Base-by-base conservation (phyloP, 23 tunicate genomes). In the Phallusia fumigata region DNA sequence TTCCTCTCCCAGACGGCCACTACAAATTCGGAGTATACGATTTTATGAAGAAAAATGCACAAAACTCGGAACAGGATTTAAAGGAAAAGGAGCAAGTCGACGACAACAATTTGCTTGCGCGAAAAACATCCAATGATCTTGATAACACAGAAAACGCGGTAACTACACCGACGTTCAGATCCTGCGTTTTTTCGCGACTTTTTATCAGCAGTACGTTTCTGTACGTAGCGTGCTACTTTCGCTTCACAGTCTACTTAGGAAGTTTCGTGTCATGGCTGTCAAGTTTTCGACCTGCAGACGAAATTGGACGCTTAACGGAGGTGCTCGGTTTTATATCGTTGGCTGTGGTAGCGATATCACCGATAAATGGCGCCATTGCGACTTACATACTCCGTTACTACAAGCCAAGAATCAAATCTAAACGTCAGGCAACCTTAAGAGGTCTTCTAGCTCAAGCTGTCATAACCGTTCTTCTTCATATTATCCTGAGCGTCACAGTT, bases 281-380 rank as follows among this genome's bases (percentile, higher is more conserved):
- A 49, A 49, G 69, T 16, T 28, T 83, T 74, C 69, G 28, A 22
- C 30, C 32, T 31, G 18, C 35, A 30, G 28, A 49, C 8, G 72
- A 83, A 24, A 83, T 50, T 75, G 49, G 79, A 34, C 3, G 30
- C 31, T 18, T 83, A 0, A 49, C 79, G 5, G 72, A 83, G 21
- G 36, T 34, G 16, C 73, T 83, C 31, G 86, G 86, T 19, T n/a
- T 16, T 49, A 44, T 83, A 0, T 40, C 26, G n/a, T 0, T 28
- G 18, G 35, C 44, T 34, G 21, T 40, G 5, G 79, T 30, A 8
- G 34, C 65, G 1, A 58, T 24, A 2, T 22, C 69, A 28, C 79
- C 69, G 24, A 26, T 83, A 16, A 83, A 83, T 36, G 86, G 86
- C 44, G 13, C 40, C 36, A 74, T 83, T 6, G 24, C 36, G 50